phyloP scores from a whole-genome alignment of 2,113 vertebrate species.

The Siniperca chuatsi region DNA sequence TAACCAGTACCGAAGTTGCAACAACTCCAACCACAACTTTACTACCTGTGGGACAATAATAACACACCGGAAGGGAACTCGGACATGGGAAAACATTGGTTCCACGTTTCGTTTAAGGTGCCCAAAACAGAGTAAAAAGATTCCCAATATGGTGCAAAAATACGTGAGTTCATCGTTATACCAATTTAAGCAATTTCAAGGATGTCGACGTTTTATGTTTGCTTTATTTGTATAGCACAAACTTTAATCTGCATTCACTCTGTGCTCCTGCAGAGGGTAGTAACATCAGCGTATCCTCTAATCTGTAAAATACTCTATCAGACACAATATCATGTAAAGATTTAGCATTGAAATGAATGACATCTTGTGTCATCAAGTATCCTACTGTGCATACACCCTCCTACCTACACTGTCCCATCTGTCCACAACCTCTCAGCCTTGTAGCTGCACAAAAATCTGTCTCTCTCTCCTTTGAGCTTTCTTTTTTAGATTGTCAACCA shows the following conservation, averaged over 20 bases:
- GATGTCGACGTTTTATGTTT: neutral
- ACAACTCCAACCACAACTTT: neutral
- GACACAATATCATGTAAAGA: neutral
- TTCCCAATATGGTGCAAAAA: neutral
- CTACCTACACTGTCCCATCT: slow-evolving; percentile 50
- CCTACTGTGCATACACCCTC: slow-evolving; percentile 6
- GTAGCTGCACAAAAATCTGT: slow-evolving; percentile 21
- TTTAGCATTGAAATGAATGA: neutral
- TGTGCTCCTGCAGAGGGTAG: slow-evolving; percentile 55
- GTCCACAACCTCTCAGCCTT: slow-evolving; percentile 40
- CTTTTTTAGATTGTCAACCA: slow-evolving; percentile 31
- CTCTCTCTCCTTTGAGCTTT: slow-evolving; percentile 15
- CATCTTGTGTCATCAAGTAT: neutral
- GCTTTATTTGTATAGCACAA: neutral
- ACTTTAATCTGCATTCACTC: neutral
- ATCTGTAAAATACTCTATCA: neutral
- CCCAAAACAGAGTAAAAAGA: neutral
- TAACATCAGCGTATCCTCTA: slow-evolving; percentile 21
- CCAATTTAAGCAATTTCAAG: fast-evolving
- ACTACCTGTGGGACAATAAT: slow-evolving; percentile 42
- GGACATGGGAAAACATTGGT: slow-evolving; percentile 1
- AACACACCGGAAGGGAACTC: slow-evolving; percentile 66
- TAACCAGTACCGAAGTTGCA: neutral
- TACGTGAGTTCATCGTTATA: fast-evolving
- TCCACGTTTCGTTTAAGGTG: slow-evolving; percentile 23